phyloP scores from a whole-genome alignment of 2,888 invertebrate species.

The Brachylomia viminalis region DNA sequence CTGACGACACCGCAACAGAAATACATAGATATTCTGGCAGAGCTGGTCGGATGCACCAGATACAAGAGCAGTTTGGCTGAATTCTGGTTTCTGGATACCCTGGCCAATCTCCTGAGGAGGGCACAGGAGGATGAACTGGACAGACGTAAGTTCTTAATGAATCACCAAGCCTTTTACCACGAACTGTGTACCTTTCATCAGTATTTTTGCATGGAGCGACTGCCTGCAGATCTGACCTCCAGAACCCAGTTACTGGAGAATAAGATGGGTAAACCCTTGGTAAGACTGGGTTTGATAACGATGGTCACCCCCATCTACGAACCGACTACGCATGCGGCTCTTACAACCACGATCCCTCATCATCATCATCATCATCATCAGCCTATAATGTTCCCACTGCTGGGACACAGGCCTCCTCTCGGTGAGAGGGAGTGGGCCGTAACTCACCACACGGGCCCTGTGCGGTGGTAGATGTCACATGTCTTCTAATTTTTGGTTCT shows the following conservation, averaged over 20 bases:
- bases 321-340: neutral
- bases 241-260: neutral
- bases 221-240: neutral
- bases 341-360: neutral
- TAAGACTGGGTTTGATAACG: neutral
- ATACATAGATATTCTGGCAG: constrained; percentile 84
- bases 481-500: too few species aligned
- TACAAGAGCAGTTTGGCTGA: constrained; percentile 85
- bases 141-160: constrained; percentile 73
- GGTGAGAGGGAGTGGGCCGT: too few species aligned
- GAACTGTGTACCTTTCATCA: neutral
- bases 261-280: neutral
- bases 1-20: constrained; percentile 76
- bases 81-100: constrained; percentile 89
- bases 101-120: constrained; percentile 84
- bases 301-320: neutral
- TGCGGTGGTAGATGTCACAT: too few species aligned
- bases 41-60: constrained; percentile 80
- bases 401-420: too few species aligned
- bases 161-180: neutral
- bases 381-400: too few species aligned
- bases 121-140: constrained; percentile 82
- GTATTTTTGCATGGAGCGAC: neutral
- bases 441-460: too few species aligned
- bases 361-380: too few species aligned